Evolutionary conservation across 2,113 vertebrate species (phyloP), one percentile per base, ranked within the genome.

Genomic region (Brachyhypopomus gauderio): DNA sequence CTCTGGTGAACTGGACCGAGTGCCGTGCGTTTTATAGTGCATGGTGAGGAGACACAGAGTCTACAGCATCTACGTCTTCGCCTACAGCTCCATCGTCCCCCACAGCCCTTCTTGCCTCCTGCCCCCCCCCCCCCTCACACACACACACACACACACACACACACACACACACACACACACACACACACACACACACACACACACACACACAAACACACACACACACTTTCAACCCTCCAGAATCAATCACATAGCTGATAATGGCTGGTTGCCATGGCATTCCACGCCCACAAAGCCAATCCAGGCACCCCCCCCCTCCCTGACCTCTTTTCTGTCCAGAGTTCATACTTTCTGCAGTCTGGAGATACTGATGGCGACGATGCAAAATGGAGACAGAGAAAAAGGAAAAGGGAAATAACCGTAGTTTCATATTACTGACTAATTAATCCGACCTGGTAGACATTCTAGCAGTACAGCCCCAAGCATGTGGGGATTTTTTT

Each of bases 191-290:
- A 75, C 23, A 59, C 12, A 64, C 52, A 72, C 72, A 73, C 3
- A 9, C n/a, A 19, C 60, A 25, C 45, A 17, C 72, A 75, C 23
- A 59, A 12, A 64, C 52, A 72, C 72, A 73, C 3, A 9, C n/a
- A 19, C 60, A 25, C 45, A 17, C 72, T 59, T 66, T 25, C 34
- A 9, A 38, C 55, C 71, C 66, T 77, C 23, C 58, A 67, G 69
- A 73, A 79, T 83, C 84, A 85, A 84, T 88, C 78, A 84, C 59
- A 76, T 64, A 79, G 45, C 63, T 75, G 67, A 72, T 84, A 85
- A 82, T 82, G 17, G 77, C 77, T 75, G 34, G 83, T 78, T 80
- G 77, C 79, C 74, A 84, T 63, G 79, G 64, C 27, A 7, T 56
- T 75, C 72, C 55, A 73, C 79, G 75, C 30, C 22, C 71, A 76